Conservation (phyloP, 2,797 vertebrate species). For the Echeneis naucrates region DNA sequence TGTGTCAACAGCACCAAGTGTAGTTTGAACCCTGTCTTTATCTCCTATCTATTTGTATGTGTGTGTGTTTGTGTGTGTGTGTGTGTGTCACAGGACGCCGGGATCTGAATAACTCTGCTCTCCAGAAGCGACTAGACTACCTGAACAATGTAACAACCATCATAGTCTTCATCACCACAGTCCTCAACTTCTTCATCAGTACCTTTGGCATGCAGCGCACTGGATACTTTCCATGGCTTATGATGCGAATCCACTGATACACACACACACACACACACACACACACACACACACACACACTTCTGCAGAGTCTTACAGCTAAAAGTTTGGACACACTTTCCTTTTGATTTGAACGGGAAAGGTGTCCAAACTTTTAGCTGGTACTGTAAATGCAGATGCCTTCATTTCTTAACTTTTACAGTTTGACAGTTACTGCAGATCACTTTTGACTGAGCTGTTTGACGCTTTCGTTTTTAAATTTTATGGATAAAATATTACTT, state of each 20-base stretch:
- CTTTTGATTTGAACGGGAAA: too few species aligned
- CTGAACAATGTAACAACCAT: slow-evolving; percentile 76
- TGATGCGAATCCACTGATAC: slow-evolving; percentile 77
- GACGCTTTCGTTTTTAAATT: not conserved
- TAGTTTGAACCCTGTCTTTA: slow-evolving; percentile 34
- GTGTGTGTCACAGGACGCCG: slow-evolving; percentile 71
- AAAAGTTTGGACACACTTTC: too few species aligned
- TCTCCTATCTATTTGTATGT: slow-evolving; percentile 21
- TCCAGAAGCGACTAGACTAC: slow-evolving; percentile 79
- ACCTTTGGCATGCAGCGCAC: slow-evolving; percentile 76
- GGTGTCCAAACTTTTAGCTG: too few species aligned
- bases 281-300: slow-evolving; percentile 9
- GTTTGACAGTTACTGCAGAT: too few species aligned
- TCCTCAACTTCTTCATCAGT: slow-evolving; percentile 78
- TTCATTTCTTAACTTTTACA: not conserved
- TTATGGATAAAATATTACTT: not conserved
- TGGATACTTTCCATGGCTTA: slow-evolving; percentile 79
- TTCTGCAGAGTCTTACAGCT: not conserved
- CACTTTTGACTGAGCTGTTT: not conserved
- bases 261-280: slow-evolving; percentile 1
- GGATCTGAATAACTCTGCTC: slow-evolving; percentile 70
- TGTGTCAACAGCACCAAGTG: not conserved
- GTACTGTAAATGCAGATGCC: rapidly evolving
- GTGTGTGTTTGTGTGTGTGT: slow-evolving; percentile 40
- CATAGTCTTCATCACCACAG: slow-evolving; percentile 74